These are phyloP conservation scores for Cinclus mexicanus DNA, from an alignment of 2,113 vertebrate species.

Conservation along the genomic window DNA sequence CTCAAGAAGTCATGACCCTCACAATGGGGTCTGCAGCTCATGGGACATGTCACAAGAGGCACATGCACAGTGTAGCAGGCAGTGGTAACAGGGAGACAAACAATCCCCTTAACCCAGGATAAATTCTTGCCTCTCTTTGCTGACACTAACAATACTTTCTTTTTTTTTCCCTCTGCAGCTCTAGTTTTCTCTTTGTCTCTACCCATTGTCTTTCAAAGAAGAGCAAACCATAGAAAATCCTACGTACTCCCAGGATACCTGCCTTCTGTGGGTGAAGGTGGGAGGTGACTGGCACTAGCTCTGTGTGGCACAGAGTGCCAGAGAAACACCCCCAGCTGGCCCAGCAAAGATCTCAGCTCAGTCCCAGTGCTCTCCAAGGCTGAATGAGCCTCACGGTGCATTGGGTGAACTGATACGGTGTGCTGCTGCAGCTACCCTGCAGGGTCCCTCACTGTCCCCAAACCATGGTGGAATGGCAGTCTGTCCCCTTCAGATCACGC, in stretches of 20 bases:
- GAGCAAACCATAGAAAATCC: background rate
- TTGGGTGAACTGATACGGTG: background rate
- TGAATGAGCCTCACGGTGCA: background rate
- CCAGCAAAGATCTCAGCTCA: background rate
- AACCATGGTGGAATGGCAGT: background rate
- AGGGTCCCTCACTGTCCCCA: background rate
- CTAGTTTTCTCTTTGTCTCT: background rate
- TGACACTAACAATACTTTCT: background rate
- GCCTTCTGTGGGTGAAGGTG: background rate
- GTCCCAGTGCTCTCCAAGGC: background rate
- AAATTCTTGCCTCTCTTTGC: background rate
- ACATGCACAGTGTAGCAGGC: background rate
- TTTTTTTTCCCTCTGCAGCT: background rate
- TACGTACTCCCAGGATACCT: rapidly evolving
- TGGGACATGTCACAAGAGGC: background rate
- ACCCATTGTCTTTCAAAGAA: background rate
- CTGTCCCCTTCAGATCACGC: background rate
- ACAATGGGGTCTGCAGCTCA: background rate
- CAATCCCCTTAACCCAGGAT: background rate
- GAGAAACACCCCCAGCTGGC: background rate
- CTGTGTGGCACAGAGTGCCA: background rate
- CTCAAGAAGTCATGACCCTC: background rate
- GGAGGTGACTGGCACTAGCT: background rate
- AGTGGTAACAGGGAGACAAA: background rate
- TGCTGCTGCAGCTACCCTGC: background rate